These are phyloP conservation scores for Thaleichthys pacificus DNA, from an alignment of 2,797 vertebrate genomes.

Conservation along the genomic window DNA sequence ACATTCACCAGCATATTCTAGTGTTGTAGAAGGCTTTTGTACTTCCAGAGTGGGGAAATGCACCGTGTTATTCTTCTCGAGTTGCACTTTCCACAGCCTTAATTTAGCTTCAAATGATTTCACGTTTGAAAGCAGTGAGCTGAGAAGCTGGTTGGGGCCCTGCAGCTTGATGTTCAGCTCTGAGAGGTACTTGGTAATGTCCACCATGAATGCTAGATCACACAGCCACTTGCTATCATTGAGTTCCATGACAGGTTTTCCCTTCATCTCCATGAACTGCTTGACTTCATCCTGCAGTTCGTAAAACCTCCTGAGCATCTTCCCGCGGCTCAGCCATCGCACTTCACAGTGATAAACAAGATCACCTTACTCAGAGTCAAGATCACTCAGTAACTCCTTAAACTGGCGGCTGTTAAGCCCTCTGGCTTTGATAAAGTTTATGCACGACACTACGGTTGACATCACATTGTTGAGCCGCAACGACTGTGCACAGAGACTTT, in stretches of 20 bases:
- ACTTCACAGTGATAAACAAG: constrained; percentile 25
- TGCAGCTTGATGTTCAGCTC: constrained; percentile 36
- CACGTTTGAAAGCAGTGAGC: constrained; percentile 38
- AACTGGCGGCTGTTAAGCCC: constrained; percentile 24
- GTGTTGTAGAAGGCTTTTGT: constrained; percentile 22
- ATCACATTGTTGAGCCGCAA: constrained; percentile 28
- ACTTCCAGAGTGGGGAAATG: constrained; percentile 25
- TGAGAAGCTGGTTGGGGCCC: constrained; percentile 40
- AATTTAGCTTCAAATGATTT: constrained; percentile 45
- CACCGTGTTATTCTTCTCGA: constrained; percentile 32
- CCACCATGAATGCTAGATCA: constrained; percentile 39
- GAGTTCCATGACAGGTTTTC: constrained; percentile 34
- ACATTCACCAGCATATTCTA: constrained; percentile 27
- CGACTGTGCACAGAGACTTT: constrained; percentile 35
- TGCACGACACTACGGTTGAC: constrained; percentile 21
- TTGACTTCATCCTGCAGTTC: constrained; percentile 14
- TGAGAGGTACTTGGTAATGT: constrained; percentile 34
- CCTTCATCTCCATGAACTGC: constrained; percentile 39
- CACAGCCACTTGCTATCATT: constrained; percentile 29
- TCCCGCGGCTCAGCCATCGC: constrained; percentile 5
- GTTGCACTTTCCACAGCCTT: constrained; percentile 39
- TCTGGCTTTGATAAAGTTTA: constrained; percentile 24
- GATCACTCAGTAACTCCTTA: constrained; percentile 11
- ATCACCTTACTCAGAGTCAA: constrained; percentile 13
- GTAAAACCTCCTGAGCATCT: constrained; percentile 22